Evolutionary conservation across 2,797 vertebrate genomes (phyloP).

Genomic region (Darevskia nairensis): DNA sequence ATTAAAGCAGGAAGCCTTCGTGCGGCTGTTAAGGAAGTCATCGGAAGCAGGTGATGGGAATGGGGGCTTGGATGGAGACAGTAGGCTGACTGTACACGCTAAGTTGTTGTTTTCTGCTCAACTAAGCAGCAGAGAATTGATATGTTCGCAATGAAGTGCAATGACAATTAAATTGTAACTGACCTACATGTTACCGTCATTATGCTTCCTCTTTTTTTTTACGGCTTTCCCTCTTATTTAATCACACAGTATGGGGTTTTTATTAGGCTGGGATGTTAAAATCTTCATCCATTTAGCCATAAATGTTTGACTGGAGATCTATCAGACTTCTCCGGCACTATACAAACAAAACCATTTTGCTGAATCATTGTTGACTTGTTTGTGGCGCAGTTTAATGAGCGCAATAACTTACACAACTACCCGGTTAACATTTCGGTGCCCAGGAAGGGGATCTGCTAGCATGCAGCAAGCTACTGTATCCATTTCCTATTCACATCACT

Average conservation of each 20-base stretch:
- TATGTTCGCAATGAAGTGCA: slow-evolving; percentile 92
- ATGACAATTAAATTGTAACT: slow-evolving; percentile 99
- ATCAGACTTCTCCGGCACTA: slow-evolving; percentile 80
- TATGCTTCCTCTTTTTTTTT: slow-evolving; percentile 87
- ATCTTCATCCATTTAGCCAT: slow-evolving; percentile 90
- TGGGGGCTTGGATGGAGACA: slow-evolving; percentile 77
- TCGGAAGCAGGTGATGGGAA: slow-evolving; percentile 81
- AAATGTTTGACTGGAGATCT: slow-evolving; percentile 87
- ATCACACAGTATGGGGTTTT: slow-evolving; percentile 91
- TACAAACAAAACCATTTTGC: slow-evolving; percentile 88
- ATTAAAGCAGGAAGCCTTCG: slow-evolving; percentile 83
- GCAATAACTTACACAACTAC: slow-evolving; percentile 84
- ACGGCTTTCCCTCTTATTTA: slow-evolving; percentile 93
- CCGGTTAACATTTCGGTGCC: slow-evolving; percentile 82
- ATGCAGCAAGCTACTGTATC: slow-evolving; percentile 75
- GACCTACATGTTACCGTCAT: slow-evolving; percentile 95
- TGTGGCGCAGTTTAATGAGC: slow-evolving; percentile 86
- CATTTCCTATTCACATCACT: slow-evolving; percentile 73
- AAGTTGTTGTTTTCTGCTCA: slow-evolving; percentile 92
- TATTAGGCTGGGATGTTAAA: slow-evolving; percentile 91
- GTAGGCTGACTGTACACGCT: slow-evolving; percentile 78
- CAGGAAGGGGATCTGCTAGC: slow-evolving; percentile 79
- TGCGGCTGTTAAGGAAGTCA: slow-evolving; percentile 77
- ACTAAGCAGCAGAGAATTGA: slow-evolving; percentile 92
- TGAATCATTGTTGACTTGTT: slow-evolving; percentile 89